Percentiles rank a stretch among this genome's conserved stretches.
These are phyloP conservation scores for Cecidostiba fungosa DNA, from an alignment of 2,888 invertebrate genomes.

Conservation along the genomic window DNA sequence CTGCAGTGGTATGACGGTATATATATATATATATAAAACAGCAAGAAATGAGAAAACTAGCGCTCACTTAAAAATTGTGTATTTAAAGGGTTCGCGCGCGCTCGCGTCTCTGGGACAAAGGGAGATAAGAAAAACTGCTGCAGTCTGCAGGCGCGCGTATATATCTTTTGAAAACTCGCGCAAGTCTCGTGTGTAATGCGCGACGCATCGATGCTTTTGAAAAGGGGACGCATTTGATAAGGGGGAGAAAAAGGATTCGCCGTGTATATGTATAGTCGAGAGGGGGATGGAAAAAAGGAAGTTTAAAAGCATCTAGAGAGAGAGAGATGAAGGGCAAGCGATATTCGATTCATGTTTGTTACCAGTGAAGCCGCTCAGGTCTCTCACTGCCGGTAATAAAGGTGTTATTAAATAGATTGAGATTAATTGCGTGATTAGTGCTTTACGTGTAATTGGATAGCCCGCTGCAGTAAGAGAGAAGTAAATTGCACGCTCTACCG, in stretches of 20 bases:
- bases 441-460: constrained; percentile 78
- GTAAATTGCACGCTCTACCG: constrained; percentile 53
- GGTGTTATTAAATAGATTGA: constrained; percentile 79
- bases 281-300: constrained; percentile 57
- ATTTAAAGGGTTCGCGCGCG: constrained; percentile 31
- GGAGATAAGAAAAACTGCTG: constrained; percentile 42
- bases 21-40: constrained; percentile 41
- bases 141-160: background rate
- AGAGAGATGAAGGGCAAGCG: constrained; percentile 51
- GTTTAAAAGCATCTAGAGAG: constrained; percentile 58
- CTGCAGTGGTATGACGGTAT: background rate
- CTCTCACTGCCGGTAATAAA: constrained; percentile 73
- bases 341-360: constrained; percentile 68
- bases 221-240: constrained; percentile 20
- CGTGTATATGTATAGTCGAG: background rate
- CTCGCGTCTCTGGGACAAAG: background rate
- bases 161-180: constrained; percentile 49
- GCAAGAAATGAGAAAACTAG: constrained; percentile 22
- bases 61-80: constrained; percentile 61
- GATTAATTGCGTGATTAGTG: constrained; percentile 79
- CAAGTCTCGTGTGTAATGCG: constrained; percentile 47
- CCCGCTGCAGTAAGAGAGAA: constrained; percentile 66
- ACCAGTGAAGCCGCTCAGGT: constrained; percentile 33
- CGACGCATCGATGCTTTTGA: constrained; percentile 59
- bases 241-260: constrained; percentile 51